Conservation (phyloP, 2,113 vertebrate genomes). For the Xenotilapia flavipinnis region DNA sequence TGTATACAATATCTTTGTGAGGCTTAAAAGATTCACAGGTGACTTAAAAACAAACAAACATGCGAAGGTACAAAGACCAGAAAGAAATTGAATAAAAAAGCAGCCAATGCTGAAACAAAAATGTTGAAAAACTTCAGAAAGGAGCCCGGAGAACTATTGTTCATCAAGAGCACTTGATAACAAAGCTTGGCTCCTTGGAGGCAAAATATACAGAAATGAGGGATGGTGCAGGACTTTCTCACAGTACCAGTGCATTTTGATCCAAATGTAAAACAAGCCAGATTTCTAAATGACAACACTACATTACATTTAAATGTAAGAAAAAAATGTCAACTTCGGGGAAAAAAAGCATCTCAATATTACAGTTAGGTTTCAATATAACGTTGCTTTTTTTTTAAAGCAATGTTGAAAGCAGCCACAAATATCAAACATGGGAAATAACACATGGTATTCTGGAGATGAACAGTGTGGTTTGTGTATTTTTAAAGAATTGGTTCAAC, state of each 20-base stretch:
- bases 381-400: not conserved
- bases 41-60: not conserved
- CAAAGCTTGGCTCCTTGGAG: not conserved
- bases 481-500: not conserved
- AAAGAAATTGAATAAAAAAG: not conserved
- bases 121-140: not conserved
- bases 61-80: not conserved
- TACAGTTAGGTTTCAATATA: not conserved
- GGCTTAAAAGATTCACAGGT: not conserved
- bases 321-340: not conserved
- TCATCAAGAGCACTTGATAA: not conserved
- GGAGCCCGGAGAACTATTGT: not conserved
- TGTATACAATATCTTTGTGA: not conserved
- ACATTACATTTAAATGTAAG: not conserved
- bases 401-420: not conserved
- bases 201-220: not conserved
- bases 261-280: not conserved
- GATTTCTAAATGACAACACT: not conserved
- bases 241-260: not conserved
- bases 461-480: not conserved
- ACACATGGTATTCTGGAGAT: not conserved
- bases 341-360: rapidly evolving
- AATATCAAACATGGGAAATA: not conserved
- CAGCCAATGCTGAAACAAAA: not conserved
- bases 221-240: not conserved